Percentiles rank a stretch among this genome's conserved stretches.
phyloP scores from a whole-genome alignment of 2,888 invertebrate genomes.

The Drosophila suboccidentalis region DNA sequence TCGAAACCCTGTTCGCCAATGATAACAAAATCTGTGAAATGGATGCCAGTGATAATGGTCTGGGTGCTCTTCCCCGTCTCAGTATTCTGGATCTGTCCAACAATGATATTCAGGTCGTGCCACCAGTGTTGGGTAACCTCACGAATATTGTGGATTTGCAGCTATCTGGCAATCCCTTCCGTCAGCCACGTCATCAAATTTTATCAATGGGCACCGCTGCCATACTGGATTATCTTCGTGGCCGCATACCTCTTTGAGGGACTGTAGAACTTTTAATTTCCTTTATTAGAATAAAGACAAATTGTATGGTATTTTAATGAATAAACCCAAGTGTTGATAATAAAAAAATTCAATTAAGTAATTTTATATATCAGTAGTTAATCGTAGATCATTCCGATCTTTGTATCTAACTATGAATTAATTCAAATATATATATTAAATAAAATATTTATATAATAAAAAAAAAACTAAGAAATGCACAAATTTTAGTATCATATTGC shows the following conservation, averaged over 20 bases:
- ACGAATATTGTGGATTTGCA: slow-evolving; percentile 90
- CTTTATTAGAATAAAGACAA: not conserved
- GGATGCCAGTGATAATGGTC: slow-evolving; percentile 87
- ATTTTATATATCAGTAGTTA: too few relatives aligned
- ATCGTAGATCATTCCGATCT: too few relatives aligned
- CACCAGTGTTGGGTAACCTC: slow-evolving; percentile 93
- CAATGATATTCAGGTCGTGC: slow-evolving; percentile 91
- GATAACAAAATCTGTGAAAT: slow-evolving; percentile 90
- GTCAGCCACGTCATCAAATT: slow-evolving; percentile 94
- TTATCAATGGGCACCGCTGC: slow-evolving; percentile 93
- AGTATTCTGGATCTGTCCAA: slow-evolving; percentile 90
- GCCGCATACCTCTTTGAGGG: slow-evolving; percentile 88
- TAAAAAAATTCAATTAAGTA: too few relatives aligned
- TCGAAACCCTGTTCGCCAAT: slow-evolving; percentile 90
- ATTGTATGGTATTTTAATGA: slow-evolving; percentile 2
- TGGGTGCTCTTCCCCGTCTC: slow-evolving; percentile 88
- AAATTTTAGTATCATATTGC: too few relatives aligned
- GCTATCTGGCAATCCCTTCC: slow-evolving; percentile 94
- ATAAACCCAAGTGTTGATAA: not conserved
- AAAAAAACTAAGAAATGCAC: too few relatives aligned
- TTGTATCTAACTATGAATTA: too few relatives aligned
- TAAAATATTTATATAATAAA: too few relatives aligned
- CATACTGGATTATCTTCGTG: slow-evolving; percentile 92
- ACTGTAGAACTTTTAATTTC: not conserved
- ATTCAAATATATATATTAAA: too few relatives aligned